Percentiles rank a stretch among this genome's conserved stretches.
Conservation (phyloP, 2,888 invertebrate species). For the Cheiracanthium punctorium region DNA sequence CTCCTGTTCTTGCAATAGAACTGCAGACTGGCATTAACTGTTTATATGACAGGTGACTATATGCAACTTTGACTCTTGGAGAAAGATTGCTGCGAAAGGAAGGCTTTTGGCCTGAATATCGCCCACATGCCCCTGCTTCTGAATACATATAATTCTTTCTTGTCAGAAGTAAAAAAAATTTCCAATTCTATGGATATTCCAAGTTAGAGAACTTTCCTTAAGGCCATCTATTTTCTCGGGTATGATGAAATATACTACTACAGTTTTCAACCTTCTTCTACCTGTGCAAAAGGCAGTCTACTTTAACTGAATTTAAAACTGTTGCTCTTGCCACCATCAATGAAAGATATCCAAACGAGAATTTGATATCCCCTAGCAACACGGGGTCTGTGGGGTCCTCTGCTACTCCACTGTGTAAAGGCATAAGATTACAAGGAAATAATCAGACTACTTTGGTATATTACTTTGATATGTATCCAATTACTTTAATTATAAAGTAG, state of each 20-base stretch:
- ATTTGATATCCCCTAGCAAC: too few relatives aligned
- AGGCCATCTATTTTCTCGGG: background rate
- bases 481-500: too few relatives aligned
- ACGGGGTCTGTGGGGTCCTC: too few relatives aligned
- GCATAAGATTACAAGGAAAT: too few relatives aligned
- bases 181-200: background rate
- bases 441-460: too few relatives aligned
- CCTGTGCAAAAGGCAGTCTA: background rate
- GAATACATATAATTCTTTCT: background rate
- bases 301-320: background rate
- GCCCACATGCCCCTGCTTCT: background rate
- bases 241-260: background rate
- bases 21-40: background rate
- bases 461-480: too few relatives aligned
- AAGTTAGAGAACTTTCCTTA: background rate
- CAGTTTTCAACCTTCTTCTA: background rate
- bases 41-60: background rate
- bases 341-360: too few relatives aligned
- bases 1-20: background rate
- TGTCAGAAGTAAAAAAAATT: background rate
- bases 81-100: background rate
- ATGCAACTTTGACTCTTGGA: background rate
- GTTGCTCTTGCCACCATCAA: background rate
- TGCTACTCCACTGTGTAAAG: too few relatives aligned
- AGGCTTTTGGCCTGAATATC: background rate